Conservation (phyloP, 2,888 invertebrate genomes). For the Lottia scabra region DNA sequence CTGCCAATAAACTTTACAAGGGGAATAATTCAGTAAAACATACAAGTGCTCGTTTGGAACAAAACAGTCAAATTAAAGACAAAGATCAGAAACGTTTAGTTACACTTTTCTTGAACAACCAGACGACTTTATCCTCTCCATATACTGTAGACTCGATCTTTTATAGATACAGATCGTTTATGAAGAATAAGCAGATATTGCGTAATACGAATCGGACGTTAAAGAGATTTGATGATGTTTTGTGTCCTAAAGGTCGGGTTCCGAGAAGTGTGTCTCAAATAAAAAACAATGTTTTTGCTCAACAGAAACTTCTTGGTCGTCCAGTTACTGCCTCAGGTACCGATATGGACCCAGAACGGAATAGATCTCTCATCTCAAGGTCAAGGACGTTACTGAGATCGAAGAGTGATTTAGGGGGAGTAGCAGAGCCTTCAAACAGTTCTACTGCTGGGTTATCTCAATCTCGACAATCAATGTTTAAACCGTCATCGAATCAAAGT, state of each 20-base stretch:
- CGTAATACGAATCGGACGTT: background rate
- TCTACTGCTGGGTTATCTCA: too few relatives aligned
- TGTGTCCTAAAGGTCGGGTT: background rate
- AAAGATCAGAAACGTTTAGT: background rate
- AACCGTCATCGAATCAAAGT: too few relatives aligned
- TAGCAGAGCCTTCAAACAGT: too few relatives aligned
- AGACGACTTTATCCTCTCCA: background rate
- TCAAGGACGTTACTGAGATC: too few relatives aligned
- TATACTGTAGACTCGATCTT: background rate
- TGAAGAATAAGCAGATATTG: background rate
- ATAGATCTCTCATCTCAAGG: too few relatives aligned
- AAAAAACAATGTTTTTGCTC: background rate
- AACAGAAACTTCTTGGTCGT: background rate
- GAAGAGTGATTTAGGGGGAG: too few relatives aligned
- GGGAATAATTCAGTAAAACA: too few relatives aligned
- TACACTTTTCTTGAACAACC: background rate
- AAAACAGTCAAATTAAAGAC: too few relatives aligned
- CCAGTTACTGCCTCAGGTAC: background rate
- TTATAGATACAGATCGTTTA: background rate
- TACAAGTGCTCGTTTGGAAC: too few relatives aligned
- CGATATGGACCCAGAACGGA: background rate
- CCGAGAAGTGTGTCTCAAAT: background rate
- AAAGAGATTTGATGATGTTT: background rate
- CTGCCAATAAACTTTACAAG: too few relatives aligned
- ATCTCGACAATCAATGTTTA: too few relatives aligned